Evolutionary conservation across 1,140 invertebrate species (phyloP).

Genomic region (Neodiprion pinetum): DNA sequence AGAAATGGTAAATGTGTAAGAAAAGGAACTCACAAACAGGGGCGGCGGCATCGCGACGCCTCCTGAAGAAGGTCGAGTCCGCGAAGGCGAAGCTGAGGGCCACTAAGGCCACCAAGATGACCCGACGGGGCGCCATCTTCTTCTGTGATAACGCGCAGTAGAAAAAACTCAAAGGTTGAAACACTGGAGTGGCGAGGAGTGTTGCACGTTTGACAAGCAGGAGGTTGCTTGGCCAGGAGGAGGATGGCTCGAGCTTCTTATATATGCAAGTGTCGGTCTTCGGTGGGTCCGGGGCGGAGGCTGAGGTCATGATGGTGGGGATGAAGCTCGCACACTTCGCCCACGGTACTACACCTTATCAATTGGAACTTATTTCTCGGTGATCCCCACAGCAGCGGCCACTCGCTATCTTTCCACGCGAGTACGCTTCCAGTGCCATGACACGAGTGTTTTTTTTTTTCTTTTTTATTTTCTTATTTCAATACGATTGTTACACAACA

Average conservation of each 20-base stretch:
- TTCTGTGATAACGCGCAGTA: not conserved
- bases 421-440: too few relatives aligned
- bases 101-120: constrained; percentile 25
- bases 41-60: not conserved
- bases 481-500: not conserved
- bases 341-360: not conserved
- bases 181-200: not conserved
- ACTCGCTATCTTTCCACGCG: too few relatives aligned
- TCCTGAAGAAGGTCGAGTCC: constrained; percentile 15
- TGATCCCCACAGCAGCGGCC: too few relatives aligned
- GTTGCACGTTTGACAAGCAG: constrained; percentile 2
- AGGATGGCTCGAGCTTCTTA: not conserved
- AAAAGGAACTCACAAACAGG: not conserved
- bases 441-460: too few relatives aligned
- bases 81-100: constrained; percentile 14
- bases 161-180: not conserved
- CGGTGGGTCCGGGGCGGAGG: not conserved
- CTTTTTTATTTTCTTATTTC: not conserved
- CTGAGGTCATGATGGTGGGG: not conserved
- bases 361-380: not conserved
- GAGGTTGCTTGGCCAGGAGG: not conserved
- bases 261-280: not conserved
- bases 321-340: not conserved
- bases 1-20: not conserved
- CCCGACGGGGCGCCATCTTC: constrained; percentile 23